These are phyloP conservation scores for Eupeodes corollae DNA, from an alignment of 1,140 invertebrate species.

Conservation along the genomic window DNA sequence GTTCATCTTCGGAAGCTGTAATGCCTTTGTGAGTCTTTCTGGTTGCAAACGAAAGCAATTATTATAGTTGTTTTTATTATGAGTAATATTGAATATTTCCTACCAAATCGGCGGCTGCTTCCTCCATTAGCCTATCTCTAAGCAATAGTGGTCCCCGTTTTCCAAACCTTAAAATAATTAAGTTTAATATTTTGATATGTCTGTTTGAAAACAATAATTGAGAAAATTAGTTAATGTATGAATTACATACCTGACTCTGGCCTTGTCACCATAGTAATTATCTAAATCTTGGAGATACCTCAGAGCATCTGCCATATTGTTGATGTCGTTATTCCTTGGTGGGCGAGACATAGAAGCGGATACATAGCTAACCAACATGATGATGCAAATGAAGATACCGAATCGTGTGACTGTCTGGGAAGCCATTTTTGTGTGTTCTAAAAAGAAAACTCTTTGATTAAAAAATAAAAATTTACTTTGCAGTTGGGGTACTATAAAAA, in stretches of 20 bases:
- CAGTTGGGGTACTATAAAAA: no score
- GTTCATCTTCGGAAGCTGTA: background rate
- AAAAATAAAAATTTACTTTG: no score
- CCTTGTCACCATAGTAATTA: conserved; percentile 29
- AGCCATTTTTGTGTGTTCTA: no score
- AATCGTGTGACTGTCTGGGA: background rate
- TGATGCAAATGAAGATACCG: background rate
- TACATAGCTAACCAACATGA: conserved; percentile 14
- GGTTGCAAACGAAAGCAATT: background rate
- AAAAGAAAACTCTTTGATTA: no score
- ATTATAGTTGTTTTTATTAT: background rate
- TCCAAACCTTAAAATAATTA: conserved; percentile 14
- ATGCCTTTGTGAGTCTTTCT: background rate
- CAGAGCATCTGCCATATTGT: conserved; percentile 30
- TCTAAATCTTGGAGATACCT: conserved; percentile 35
- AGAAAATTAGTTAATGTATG: background rate
- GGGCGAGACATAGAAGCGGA: conserved; percentile 25
- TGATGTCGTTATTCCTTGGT: conserved; percentile 30
- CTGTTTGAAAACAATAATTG: background rate
- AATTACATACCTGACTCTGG: conserved; percentile 17
- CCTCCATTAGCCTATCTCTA: conserved; percentile 16
- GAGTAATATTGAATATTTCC: background rate
- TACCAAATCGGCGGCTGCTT: conserved; percentile 23
- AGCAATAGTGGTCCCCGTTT: conserved; percentile 17
- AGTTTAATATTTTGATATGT: background rate